Base-by-base conservation (phyloP, 2,113 vertebrate genomes). In the Neomonachus schauinslandi region DNA sequence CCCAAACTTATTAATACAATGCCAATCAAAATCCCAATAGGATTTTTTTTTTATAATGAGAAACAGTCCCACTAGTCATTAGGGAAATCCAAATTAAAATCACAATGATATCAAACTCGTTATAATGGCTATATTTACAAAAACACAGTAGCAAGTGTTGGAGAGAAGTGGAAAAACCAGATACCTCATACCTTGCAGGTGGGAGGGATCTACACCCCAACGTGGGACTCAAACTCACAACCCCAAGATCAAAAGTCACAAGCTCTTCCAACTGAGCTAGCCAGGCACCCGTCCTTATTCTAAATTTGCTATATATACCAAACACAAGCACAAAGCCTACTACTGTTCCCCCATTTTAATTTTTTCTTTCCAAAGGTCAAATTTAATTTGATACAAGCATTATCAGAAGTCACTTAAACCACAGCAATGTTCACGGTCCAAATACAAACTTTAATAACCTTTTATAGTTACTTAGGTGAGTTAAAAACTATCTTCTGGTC, bases 351-450 rank as follows among this genome's bases (percentile, higher is more conserved):
- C 16, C 11, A 74, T 55, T 55, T 61, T 42, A 53, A 55, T 6
- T 87, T 92, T 55, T 93, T 76, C 83, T 89, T 59, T 31, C 69
- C 79, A 96, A 96, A 89, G 69, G 33, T 93, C 28, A 93, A 59
- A 26, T 39, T n/a, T 72, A 86, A 79, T 87, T 92, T 72, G n/a
- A 92, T 22, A 55, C 11, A 71, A 63, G n/a, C 74, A 80, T 28
- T 81, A 88, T 81, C 19, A 77, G 92, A 59, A 86, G 26, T 77
- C 61, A 55, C 39, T 93, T 93, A 86, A 53, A 33, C 82, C 13
- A 26, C 33, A 93, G n/a, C 21, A 63, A 1, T 31, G 2, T 63
- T 74, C 72, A 81, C 5, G n/a, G 15, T 53, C 42, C 81, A 87
- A 74, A 80, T 21, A 63, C 28, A 81, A 89, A 61, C 8, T 72